phyloP scores from a whole-genome alignment of 2,797 vertebrate species.

The Sebastes reedi region DNA sequence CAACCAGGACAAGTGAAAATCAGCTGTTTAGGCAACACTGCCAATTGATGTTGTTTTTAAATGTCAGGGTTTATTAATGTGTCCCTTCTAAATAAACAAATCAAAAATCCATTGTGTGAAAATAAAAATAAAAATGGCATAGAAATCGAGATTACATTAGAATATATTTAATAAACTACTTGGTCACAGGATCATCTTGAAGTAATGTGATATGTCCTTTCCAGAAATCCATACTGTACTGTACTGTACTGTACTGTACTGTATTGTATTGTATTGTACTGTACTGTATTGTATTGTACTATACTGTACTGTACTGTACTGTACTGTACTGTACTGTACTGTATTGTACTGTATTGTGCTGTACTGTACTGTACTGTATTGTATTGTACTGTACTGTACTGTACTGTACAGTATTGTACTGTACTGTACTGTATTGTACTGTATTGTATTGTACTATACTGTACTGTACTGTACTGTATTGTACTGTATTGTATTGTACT shows the following conservation, averaged over 20 bases:
- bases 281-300: background rate
- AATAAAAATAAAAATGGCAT: background rate
- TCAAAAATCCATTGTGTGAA: background rate
- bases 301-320: fast-evolving
- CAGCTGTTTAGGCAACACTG: background rate
- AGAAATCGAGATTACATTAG: background rate
- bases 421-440: fast-evolving
- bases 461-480: fast-evolving
- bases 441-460: fast-evolving
- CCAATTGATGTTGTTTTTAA: background rate
- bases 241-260: fast-evolving
- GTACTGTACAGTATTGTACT: fast-evolving
- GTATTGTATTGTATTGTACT: too few species aligned
- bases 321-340: background rate
- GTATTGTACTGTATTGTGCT: fast-evolving
- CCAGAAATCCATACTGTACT: background rate
- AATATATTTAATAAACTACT: background rate
- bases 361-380: fast-evolving
- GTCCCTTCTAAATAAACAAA: background rate
- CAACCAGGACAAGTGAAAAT: background rate
- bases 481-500: fast-evolving
- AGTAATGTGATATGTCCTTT: background rate
- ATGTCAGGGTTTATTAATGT: background rate
- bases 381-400: fast-evolving
- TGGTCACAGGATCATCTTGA: background rate